Evolutionary conservation across 2,888 invertebrate genomes (phyloP), one percentile per base, ranked within the genome.

Genomic region (Omphaloscelis lunosa): DNA sequence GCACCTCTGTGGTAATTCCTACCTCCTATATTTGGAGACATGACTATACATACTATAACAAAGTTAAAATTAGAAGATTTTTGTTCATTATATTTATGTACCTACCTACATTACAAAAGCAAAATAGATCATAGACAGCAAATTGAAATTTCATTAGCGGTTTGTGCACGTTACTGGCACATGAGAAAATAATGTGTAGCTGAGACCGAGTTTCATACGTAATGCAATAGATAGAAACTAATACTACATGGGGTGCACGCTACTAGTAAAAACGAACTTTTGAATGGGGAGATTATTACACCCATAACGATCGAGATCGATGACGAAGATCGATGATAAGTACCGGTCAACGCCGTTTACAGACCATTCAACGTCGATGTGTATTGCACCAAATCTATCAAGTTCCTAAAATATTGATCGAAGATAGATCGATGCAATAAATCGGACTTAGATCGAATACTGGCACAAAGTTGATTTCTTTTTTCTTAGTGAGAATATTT

Each of bases 101-200:
- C 41, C 56, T 48, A 48, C 48, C 56, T 48, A 77, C 53, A 69
- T 66, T 66, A 41, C n/a, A 7, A 27, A 20, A 71, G 15, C 20
- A 41, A 17, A 73, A 72, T 68, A 80, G 72, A 72, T 80, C 69
- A 83, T n/a, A 78, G 17, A 58, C 51, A 56, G 48, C 23, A 34
- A 76, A 76, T 76, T 80, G 68, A 59, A 83, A 69, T 53, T 82
- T 82, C 69, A 68, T 70, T 75, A 79, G 61, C 27, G 27, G 65
- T 12, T 61, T 72, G 39, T 67, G 7, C 51, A 63, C 12, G n/a
- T 53, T 45, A 27, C 51, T 23, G 23, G 20, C 27, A n/a, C 34
- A 51, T 15, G n/a, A 15, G n/a, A 67, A 34, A 58, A 51, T 56
- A 8, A 63, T 41, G 2, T 62, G n/a, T n/a, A 29, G 12, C 41